Base-by-base conservation (phyloP, 2,797 vertebrate genomes). In the Diplodus sargus region DNA sequence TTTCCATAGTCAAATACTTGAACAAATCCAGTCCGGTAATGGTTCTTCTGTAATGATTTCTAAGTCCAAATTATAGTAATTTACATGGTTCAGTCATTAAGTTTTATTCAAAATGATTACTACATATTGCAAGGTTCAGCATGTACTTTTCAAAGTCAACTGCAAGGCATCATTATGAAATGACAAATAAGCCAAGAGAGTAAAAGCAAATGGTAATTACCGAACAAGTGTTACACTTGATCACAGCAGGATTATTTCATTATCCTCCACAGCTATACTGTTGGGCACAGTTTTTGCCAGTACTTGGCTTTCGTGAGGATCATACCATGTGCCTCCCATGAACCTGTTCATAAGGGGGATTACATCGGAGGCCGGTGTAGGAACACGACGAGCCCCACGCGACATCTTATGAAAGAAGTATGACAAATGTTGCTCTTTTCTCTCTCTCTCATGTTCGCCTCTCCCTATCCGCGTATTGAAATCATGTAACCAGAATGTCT, bases 21-120 rank as follows among this genome's bases (percentile, higher is more conserved):
- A 87, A 87, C 80, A 85, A 88, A 90, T 84, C 60, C 45, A 80
- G 11, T 22, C 64, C 43, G 5, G 13, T 77, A 75, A 81, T 78
- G 53, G 57, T 67, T 66, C 42, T 74, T 59, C 4, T 0, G 53
- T 81, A 79, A 80, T 83, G 22, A 80, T 74, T 82, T 84, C 67
- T 51, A 80, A 60, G 65, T 82, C 68, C 39, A 85, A 89, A 85
- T 90, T 76, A 78, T 74, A 74, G 74, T 77, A 6, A 85, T 82
- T 86, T 84, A 79, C 57, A 64, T 16, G 15, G 62, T 67, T 79
- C 23, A 42, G 57, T 80, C 74, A 88, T 76, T 60, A 68, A n/a
- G 42, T 82, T 85, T 81, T 78, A 70, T 70, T 84, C 23, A 53
- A 70, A 51, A 74, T 74, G 5, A 47, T 70, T 5, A 73, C 57